Percentiles rank a stretch among this genome's conserved stretches.
Evolutionary conservation across 2,888 invertebrate species (phyloP).

Genomic region (Drosophila macrospina): DNA sequence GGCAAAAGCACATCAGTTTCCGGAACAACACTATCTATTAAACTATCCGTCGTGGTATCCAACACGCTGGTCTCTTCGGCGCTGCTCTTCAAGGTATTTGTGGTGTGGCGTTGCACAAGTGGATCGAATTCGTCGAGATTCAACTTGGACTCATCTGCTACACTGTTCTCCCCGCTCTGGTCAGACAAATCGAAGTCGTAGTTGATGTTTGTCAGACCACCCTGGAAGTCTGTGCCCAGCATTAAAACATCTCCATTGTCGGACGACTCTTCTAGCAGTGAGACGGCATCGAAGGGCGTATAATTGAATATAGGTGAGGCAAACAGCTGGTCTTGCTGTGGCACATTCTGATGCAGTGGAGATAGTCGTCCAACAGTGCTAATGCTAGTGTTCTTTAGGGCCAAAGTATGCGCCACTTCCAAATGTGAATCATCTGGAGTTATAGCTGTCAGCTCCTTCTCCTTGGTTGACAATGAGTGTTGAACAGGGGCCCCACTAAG

Average conservation of each 20-base stretch:
- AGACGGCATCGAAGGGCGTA: conserved; percentile 87
- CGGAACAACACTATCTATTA: conserved; percentile 84
- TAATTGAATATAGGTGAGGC: conserved; percentile 87
- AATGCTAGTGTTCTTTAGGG: conserved; percentile 72
- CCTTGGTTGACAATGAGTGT: conserved; percentile 29
- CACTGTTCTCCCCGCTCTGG: conserved; percentile 90
- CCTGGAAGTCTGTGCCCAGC: conserved; percentile 86
- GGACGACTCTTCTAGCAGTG: conserved; percentile 85
- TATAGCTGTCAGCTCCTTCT: neutral
- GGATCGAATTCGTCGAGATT: conserved; percentile 85
- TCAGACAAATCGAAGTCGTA: conserved; percentile 92
- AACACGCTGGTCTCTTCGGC: conserved; percentile 35
- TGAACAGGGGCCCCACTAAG: conserved; percentile 58
- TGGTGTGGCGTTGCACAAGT: conserved; percentile 52
- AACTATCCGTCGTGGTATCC: conserved; percentile 65
- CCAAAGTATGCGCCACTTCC: conserved; percentile 57
- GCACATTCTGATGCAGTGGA: conserved; percentile 56
- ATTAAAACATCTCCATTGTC: conserved; percentile 88
- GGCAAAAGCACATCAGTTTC: conserved; percentile 86
- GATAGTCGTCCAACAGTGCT: conserved; percentile 74
- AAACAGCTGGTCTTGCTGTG: conserved; percentile 86
- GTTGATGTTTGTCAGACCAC: conserved; percentile 89
- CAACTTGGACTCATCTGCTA: conserved; percentile 86
- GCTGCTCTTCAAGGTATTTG: conserved; percentile 15
- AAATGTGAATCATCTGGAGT: conserved; percentile 11